phyloP scores from a whole-genome alignment of 2,888 invertebrate genomes.

The Agrilus cyanescens region DNA sequence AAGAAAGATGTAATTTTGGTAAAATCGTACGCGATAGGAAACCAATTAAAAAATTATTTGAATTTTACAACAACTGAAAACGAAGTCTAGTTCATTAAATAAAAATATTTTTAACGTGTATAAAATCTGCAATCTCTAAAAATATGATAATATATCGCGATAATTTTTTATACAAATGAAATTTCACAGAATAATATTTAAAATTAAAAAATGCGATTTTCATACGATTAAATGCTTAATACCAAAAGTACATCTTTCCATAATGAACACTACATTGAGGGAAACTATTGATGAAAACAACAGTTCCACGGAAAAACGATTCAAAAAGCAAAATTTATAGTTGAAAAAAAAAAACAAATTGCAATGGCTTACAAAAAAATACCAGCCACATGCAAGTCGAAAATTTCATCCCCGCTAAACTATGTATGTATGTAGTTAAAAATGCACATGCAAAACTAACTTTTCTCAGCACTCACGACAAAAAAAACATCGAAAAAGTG shows the following conservation, averaged over 20 bases:
- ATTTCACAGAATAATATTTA: slow-evolving; percentile 1
- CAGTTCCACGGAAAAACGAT: slow-evolving; percentile 17
- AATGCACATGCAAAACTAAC: slow-evolving; percentile 17
- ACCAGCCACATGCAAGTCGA: slow-evolving; percentile 23
- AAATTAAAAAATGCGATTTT: slow-evolving; percentile 1
- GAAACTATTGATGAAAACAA: slow-evolving; percentile 12
- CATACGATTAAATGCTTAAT: not conserved
- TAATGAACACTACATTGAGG: not conserved
- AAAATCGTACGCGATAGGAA: slow-evolving; percentile 1
- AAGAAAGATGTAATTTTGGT: not conserved
- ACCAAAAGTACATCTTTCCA: no score
- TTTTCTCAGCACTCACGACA: slow-evolving; percentile 1
- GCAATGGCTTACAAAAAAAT: slow-evolving; percentile 33
- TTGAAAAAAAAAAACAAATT: slow-evolving; percentile 23
- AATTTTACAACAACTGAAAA: slow-evolving; percentile 2
- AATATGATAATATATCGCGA: no score
- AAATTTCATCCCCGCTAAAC: slow-evolving; percentile 12
- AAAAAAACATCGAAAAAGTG: not conserved
- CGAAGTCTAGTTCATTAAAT: no score
- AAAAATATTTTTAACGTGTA: no score
- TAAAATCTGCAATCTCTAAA: no score
- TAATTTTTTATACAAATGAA: no score
- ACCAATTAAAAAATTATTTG: slow-evolving; percentile 1
- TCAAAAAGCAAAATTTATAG: slow-evolving; percentile 17
- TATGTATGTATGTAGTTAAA: slow-evolving; percentile 12